A percentile compares a stretch with the other conserved stretches of the same genome.
Conservation (phyloP, 2,888 invertebrate genomes). For the Cactoblastis cactorum region DNA sequence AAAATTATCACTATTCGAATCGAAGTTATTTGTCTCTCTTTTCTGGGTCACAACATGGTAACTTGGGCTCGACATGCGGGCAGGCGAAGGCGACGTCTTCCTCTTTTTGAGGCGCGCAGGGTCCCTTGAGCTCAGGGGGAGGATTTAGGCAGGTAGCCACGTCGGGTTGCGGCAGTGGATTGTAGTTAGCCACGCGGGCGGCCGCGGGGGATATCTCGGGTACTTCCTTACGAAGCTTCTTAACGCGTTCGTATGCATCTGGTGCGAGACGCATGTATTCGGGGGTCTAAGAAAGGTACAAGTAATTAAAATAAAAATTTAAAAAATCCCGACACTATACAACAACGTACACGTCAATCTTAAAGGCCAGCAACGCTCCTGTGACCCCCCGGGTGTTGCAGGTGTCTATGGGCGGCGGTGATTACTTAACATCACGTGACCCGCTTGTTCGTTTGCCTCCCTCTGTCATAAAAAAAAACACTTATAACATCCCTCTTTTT, state of each 20-base stretch:
- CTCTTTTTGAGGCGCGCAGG: conserved; percentile 43
- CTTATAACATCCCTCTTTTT: no score
- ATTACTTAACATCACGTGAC: no score
- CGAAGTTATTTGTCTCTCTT: conserved; percentile 24
- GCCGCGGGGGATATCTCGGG: conserved; percentile 65
- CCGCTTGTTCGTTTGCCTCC: no score
- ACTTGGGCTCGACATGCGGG: conserved; percentile 45
- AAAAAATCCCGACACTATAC: no score
- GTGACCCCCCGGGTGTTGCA: no score
- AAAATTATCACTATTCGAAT: neutral
- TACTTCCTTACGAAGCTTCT: conserved; percentile 51
- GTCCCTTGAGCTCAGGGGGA: conserved; percentile 34
- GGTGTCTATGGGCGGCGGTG: no score
- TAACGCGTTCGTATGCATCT: conserved; percentile 58
- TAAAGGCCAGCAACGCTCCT: no score
- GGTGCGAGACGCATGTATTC: conserved; percentile 59
- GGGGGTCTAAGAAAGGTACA: conserved; percentile 52
- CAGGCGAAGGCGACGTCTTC: conserved; percentile 68
- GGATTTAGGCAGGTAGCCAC: conserved; percentile 43
- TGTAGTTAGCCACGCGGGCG: conserved; percentile 40
- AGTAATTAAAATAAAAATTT: neutral
- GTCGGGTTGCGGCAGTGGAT: conserved; percentile 33
- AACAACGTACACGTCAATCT: no score
- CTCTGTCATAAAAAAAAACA: no score
- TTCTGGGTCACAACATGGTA: conserved; percentile 55